Base-by-base conservation (phyloP, 2,888 invertebrate genomes). In the Mythimna vitellina region DNA sequence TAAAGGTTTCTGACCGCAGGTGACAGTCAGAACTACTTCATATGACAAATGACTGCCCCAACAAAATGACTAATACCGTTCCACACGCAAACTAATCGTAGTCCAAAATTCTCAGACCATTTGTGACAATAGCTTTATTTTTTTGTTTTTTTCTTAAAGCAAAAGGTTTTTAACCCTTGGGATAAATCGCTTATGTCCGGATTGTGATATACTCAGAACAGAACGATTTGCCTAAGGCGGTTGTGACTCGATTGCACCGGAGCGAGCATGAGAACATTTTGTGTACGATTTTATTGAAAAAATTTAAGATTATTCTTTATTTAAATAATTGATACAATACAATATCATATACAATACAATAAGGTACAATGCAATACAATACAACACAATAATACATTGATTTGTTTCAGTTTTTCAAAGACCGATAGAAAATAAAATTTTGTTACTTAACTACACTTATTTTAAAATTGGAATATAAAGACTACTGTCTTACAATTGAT, bases 81-180 rank as follows among this genome's bases (percentile, higher is more conserved):
- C 54, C 3, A 57, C 76, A 76, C 73, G 69, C 63, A 67, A 76
- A 75, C 70, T 68, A 73, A 86, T 82, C 73, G 62, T 53, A 51
- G 46, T 63, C 68, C 38, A 35, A 76, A 80, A 66, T 70, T 85
- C 84, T 68, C 80, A 85, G 75, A 76, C 65, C 49, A 74, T 67
- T 78, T 78, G 71, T 84, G 84, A 86, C 86, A 85, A 86, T 79
- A 57, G 76, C 35, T 29, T 70, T 72, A 70, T 65, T 53, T 70
- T 81, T 82, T 77, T 29, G 3, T 75, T 62, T 62, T 73, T 73
- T 63, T 51, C 35, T 58, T 51, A 68, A 65, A 56, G 86, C 86
- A 73, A 87, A 46, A 87, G 93, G 92, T 93, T 92, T 92, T 92
- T 93, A 90, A 93, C 93, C 93, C 89, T 69, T 76, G 75, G 72